Conservation (phyloP, 2,113 vertebrate species). For the Mormyrus lacerda region DNA sequence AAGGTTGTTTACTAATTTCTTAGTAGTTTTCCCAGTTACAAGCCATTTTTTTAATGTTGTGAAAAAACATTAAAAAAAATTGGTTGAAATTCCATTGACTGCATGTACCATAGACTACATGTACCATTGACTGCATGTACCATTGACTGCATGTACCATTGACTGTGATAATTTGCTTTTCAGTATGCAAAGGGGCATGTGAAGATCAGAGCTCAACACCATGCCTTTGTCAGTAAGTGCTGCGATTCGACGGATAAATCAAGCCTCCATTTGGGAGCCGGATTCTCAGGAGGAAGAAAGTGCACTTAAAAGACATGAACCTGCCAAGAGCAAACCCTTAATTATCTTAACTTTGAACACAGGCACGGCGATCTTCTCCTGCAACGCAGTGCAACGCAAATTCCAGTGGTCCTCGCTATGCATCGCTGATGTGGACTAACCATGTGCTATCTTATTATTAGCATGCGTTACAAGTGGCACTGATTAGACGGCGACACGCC, state of each 20-base stretch:
- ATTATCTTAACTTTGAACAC: slow-evolving; percentile 43
- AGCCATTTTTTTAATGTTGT: neutral
- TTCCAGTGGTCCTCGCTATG: neutral
- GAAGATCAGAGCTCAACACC: neutral
- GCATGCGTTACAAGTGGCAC: neutral
- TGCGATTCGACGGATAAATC: slow-evolving; percentile 30
- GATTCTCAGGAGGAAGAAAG: slow-evolving; percentile 45
- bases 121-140: too few relatives aligned
- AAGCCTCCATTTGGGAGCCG: slow-evolving; percentile 40
- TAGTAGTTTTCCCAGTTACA: neutral
- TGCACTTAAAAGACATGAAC: slow-evolving; percentile 46
- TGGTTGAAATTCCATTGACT: neutral
- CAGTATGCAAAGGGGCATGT: neutral
- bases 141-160: too few relatives aligned
- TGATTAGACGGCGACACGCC: neutral
- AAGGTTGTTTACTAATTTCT: neutral
- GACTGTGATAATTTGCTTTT: neutral
- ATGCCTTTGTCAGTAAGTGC: neutral
- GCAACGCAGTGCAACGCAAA: neutral
- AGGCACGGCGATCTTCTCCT: neutral
- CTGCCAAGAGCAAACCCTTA: slow-evolving; percentile 36
- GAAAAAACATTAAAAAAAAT: too few relatives aligned
- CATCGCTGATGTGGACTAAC: neutral
- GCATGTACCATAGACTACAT: too few relatives aligned
- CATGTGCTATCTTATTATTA: neutral